Percentiles rank a stretch among this genome's conserved stretches.
These are phyloP conservation scores for Typhlomys cinereus DNA, from an alignment of 2,113 vertebrate species.

Conservation along the genomic window DNA sequence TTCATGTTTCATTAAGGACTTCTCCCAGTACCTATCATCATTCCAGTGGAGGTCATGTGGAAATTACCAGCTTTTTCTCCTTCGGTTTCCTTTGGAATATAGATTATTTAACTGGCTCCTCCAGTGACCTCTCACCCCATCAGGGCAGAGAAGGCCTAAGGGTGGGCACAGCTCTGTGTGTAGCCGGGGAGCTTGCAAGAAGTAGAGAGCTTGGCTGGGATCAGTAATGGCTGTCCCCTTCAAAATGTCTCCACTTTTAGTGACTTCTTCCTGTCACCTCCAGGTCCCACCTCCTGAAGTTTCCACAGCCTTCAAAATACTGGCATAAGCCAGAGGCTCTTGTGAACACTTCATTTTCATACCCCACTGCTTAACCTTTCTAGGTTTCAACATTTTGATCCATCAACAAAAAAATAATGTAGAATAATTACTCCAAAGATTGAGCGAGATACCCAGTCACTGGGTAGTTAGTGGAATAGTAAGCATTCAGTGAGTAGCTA, in stretches of 20 bases:
- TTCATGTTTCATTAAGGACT: not conserved
- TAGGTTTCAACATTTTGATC: not conserved
- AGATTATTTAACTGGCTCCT: not conserved
- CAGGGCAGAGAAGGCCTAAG: not conserved
- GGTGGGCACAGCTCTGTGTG: not conserved
- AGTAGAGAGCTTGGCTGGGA: not conserved
- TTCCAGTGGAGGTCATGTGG: not conserved
- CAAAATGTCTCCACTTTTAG: not conserved
- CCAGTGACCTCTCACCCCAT: not conserved
- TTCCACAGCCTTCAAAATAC: not conserved
- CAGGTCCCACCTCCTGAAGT: not conserved
- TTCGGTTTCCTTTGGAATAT: not conserved
- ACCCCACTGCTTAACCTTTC: not conserved
- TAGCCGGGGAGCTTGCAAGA: not conserved
- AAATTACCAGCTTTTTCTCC: not conserved
- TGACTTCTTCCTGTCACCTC: not conserved
- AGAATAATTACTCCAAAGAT: not conserved
- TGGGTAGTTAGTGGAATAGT: not conserved
- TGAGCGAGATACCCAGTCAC: not conserved
- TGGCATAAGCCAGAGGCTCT: not conserved
- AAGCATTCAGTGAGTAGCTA: not conserved
- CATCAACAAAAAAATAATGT: not conserved
- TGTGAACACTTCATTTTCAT: not conserved
- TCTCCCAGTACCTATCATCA: not conserved
- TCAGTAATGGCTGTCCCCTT: not conserved